Evolutionary conservation across 1,140 invertebrate species (phyloP).

Genomic region (Caenorhabditis remanei): DNA sequence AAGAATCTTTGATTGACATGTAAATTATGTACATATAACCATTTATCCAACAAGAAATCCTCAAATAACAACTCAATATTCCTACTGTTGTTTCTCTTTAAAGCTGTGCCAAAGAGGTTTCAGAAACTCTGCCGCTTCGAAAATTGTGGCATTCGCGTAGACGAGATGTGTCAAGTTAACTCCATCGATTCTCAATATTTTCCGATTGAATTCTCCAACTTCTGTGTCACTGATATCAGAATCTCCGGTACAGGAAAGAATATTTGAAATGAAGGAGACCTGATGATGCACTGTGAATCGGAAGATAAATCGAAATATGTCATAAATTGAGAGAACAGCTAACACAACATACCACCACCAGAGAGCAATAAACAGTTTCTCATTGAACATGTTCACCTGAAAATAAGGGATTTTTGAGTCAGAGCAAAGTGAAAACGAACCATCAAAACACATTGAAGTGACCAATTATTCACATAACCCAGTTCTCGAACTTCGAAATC

Average conservation of each 20-base stretch:
- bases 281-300: conserved; percentile 29
- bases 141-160: conserved; percentile 59
- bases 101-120: conserved; percentile 41
- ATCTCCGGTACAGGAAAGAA: conserved; percentile 11
- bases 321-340: conserved; percentile 69
- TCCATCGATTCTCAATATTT: conserved; percentile 53
- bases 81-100: conserved; percentile 36
- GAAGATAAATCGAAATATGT: conserved; percentile 70
- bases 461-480: conserved; percentile 78
- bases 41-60: not conserved
- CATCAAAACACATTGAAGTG: conserved; percentile 78
- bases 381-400: conserved; percentile 78
- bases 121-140: conserved; percentile 54
- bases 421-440: conserved; percentile 18
- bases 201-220: conserved; percentile 41
- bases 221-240: conserved; percentile 27
- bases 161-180: conserved; percentile 45
- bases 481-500: conserved; percentile 69
- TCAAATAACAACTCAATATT: not conserved
- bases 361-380: conserved; percentile 78
- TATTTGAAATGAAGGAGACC: conserved; percentile 27
- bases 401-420: conserved; percentile 70
- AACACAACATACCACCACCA: conserved; percentile 78
- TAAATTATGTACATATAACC: too few species aligned
- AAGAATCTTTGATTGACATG: not conserved